A percentile compares a stretch with the other conserved stretches of the same genome.
These are phyloP conservation scores for Erpornis zantholeuca DNA, from an alignment of 2,113 vertebrate species.

Conservation along the genomic window DNA sequence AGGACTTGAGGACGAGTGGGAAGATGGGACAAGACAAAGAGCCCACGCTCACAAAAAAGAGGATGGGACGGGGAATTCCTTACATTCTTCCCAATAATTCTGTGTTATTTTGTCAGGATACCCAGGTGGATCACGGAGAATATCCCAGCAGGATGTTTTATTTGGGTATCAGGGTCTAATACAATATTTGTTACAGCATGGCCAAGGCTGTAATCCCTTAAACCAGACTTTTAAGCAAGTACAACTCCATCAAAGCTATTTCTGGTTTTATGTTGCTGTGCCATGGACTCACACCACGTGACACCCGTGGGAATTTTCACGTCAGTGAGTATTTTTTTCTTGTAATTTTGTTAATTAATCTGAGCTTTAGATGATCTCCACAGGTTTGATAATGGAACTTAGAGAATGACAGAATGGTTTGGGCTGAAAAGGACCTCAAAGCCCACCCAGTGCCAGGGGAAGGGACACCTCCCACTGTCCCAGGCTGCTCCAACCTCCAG, in stretches of 20 bases:
- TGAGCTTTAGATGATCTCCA: background rate
- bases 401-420: background rate
- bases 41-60: background rate
- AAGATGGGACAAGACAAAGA: background rate
- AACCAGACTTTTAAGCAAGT: background rate
- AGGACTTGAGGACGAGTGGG: background rate
- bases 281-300: background rate
- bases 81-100: background rate
- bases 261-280: background rate
- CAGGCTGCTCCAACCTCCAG: background rate
- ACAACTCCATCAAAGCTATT: background rate
- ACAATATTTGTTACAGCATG: background rate
- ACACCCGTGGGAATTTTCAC: background rate
- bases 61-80: background rate
- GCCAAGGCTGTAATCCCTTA: background rate
- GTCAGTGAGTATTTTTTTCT: background rate
- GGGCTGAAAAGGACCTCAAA: background rate
- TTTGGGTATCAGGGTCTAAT: background rate
- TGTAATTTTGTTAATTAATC: background rate
- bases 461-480: accelerated
- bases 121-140: background rate
- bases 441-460: no score
- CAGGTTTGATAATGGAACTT: background rate
- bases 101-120: background rate
- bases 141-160: background rate